A percentile compares a stretch with the other conserved stretches of the same genome.
These are phyloP conservation scores for Bugula neritina DNA, from an alignment of 2,888 invertebrate genomes.

Conservation along the genomic window DNA sequence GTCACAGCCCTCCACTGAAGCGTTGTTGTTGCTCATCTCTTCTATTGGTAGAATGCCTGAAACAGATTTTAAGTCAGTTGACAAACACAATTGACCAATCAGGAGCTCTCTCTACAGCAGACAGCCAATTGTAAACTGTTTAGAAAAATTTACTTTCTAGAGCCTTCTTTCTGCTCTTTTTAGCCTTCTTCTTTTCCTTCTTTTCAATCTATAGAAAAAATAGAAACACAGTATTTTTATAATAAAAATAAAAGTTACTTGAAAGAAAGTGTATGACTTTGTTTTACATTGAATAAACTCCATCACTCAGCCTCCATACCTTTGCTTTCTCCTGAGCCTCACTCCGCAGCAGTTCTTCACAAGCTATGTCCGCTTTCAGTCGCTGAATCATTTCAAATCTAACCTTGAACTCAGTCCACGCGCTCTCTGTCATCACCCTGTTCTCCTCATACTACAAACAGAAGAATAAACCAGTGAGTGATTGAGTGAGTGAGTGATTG, in stretches of 20 bases:
- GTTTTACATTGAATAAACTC: background rate
- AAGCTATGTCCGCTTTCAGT: conserved; percentile 24
- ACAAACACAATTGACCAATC: background rate
- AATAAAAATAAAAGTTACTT: background rate
- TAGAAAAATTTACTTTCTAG: background rate
- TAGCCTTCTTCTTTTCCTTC: conserved; percentile 3
- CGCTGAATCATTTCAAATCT: conserved; percentile 13
- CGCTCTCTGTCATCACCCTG: conserved; percentile 1
- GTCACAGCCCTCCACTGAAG: background rate
- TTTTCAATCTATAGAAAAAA: background rate
- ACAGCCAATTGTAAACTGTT: no score
- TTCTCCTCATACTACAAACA: conserved; percentile 15
- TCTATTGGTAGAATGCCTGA: background rate
- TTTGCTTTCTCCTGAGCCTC: conserved; percentile 19
- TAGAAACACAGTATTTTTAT: background rate
- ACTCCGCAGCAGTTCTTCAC: conserved; percentile 3
- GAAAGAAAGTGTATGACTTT: background rate
- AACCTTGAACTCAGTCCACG: conserved; percentile 1
- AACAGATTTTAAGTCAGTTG: background rate
- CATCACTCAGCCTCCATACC: background rate
- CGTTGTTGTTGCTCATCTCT: conserved; percentile 24
- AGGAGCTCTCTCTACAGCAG: no score
- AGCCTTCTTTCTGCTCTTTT: background rate
- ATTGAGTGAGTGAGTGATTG: no score
- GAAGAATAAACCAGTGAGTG: background rate